Evolutionary conservation across 2,113 vertebrate genomes (phyloP).

Genomic region (Oophaga pumilio): DNA sequence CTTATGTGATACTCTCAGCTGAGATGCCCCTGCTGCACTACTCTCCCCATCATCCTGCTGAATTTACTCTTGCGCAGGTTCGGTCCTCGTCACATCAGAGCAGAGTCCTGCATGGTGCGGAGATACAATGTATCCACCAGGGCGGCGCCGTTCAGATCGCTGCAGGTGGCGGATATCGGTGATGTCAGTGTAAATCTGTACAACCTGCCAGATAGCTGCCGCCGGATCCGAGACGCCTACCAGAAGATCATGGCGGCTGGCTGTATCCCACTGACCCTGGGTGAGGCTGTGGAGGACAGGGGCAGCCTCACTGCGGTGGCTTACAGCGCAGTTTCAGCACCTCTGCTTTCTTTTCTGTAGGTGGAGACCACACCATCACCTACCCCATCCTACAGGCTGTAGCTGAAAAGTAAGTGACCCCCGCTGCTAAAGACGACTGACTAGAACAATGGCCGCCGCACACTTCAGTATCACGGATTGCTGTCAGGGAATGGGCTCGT

Average conservation of each 20-base stretch:
- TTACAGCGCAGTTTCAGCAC: neutral
- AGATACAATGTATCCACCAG: conserved; percentile 74
- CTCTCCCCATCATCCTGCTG: neutral
- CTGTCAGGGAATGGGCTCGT: neutral
- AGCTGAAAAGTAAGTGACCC: conserved; percentile 80
- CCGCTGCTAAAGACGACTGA: neutral
- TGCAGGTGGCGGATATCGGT: conserved; percentile 87
- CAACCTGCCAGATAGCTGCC: conserved; percentile 87
- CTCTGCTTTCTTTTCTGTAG: conserved; percentile 65
- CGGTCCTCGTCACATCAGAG: conserved; percentile 84
- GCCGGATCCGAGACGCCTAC: conserved; percentile 78
- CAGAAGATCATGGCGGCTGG: conserved; percentile 70
- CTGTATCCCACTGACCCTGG: conserved; percentile 88
- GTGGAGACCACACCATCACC: conserved; percentile 91
- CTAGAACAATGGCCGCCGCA: neutral
- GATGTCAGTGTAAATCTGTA: conserved; percentile 87
- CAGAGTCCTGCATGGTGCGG: conserved; percentile 81
- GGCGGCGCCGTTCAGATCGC: conserved; percentile 82
- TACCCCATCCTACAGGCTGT: conserved; percentile 92
- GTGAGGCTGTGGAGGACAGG: conserved; percentile 66
- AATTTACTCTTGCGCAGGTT: conserved; percentile 72
- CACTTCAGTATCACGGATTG: neutral
- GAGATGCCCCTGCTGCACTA: neutral
- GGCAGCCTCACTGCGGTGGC: fast-evolving
- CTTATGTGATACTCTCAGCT: neutral